These are phyloP conservation scores for Coregonus sp. DNA, from an alignment of 2,797 vertebrate species.

Conservation along the genomic window DNA sequence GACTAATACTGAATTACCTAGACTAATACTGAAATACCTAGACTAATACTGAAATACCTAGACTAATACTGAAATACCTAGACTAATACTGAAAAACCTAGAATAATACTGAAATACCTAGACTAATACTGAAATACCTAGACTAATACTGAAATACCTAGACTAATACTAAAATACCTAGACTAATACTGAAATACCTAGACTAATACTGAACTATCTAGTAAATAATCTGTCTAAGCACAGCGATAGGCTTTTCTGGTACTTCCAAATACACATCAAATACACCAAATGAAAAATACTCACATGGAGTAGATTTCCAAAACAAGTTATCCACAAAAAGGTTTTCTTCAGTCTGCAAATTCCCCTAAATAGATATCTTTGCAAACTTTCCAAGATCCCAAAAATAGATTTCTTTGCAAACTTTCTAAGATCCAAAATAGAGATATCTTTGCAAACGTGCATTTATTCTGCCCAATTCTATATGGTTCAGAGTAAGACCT, in stretches of 20 bases:
- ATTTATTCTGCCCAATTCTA: conserved; percentile 45
- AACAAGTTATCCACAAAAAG: conserved; percentile 46
- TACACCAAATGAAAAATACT: conserved; percentile 44
- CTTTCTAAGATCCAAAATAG: conserved; percentile 6
- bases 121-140: too few species aligned
- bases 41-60: too few species aligned
- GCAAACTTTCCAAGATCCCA: neutral
- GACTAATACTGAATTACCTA: too few species aligned
- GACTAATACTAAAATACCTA: too few species aligned
- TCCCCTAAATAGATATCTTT: neutral
- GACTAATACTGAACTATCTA: neutral
- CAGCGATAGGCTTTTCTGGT: neutral
- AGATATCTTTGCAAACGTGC: neutral
- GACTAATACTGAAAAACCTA: too few species aligned
- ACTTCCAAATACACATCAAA: conserved; percentile 5
- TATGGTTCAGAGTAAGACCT: conserved; percentile 51
- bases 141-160: too few species aligned
- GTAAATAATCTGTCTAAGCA: neutral
- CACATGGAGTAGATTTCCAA: conserved; percentile 45
- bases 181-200: too few species aligned
- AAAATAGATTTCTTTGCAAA: neutral
- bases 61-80: too few species aligned
- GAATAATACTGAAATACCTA: too few species aligned
- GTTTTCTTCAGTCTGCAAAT: conserved; percentile 18
- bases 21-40: too few species aligned